Evolutionary conservation across 2,888 invertebrate genomes (phyloP).

Genomic region (Pristionchus exspectatus): DNA sequence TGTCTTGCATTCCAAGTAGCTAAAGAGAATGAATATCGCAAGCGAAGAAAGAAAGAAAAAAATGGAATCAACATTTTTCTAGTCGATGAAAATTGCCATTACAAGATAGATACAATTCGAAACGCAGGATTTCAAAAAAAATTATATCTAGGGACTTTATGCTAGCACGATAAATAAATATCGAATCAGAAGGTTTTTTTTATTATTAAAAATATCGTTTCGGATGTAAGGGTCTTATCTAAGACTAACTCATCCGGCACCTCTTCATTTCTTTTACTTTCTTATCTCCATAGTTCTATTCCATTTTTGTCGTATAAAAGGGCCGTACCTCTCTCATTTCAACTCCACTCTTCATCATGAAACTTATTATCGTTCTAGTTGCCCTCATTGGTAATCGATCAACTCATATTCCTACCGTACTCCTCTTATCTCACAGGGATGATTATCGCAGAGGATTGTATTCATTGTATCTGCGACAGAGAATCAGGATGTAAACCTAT

Average conservation of each 20-base stretch:
- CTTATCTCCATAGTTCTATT: not conserved
- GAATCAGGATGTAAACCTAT: slow-evolving; percentile 40
- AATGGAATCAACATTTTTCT: no score
- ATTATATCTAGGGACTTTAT: no score
- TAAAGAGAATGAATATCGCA: no score
- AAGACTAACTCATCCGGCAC: not conserved
- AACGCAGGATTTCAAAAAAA: no score
- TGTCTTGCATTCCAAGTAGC: no score
- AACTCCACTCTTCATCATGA: not conserved
- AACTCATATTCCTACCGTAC: not conserved
- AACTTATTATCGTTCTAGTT: slow-evolving; percentile 8
- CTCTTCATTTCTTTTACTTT: not conserved
- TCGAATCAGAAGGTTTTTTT: not conserved
- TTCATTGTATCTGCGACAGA: slow-evolving; percentile 14
- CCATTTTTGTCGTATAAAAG: not conserved
- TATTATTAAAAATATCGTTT: not conserved
- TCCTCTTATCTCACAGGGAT: slow-evolving; percentile 23
- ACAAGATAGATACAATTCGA: no score
- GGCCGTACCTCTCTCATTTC: not conserved
- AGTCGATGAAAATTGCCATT: no score
- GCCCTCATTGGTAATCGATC: not conserved
- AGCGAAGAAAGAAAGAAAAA: no score
- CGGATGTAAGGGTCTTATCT: not conserved
- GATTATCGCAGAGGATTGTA: slow-evolving; percentile 29
- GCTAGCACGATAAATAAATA: no score